A percentile compares a stretch with the other conserved stretches of the same genome.
These are phyloP conservation scores for Sakesphorus luctuosus DNA, from an alignment of 2,113 vertebrate species.

Conservation along the genomic window DNA sequence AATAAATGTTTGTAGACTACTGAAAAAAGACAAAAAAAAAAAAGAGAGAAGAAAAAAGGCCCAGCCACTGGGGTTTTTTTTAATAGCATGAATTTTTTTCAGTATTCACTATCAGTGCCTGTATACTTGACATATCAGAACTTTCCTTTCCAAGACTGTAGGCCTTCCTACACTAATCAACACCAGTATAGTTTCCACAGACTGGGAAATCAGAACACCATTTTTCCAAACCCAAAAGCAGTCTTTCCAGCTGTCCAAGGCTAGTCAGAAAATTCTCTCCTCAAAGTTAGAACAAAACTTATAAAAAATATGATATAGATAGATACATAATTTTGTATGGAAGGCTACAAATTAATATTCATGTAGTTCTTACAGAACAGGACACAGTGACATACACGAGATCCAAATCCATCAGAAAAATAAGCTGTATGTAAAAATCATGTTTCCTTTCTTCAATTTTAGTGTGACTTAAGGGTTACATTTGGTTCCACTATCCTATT, in stretches of 20 bases:
- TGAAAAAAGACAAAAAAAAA: not conserved
- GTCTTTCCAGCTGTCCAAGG: not conserved
- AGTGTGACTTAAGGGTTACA: not conserved
- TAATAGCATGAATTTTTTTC: not conserved
- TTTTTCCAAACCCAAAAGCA: not conserved
- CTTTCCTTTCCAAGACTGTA: not conserved
- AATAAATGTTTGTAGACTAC: conserved; percentile 18
- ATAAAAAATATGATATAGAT: not conserved
- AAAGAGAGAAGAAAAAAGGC: not conserved
- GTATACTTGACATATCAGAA: not conserved
- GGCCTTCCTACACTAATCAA: not conserved
- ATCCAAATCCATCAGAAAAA: not conserved
- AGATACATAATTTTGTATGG: not conserved
- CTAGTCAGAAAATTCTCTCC: not conserved
- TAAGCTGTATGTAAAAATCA: not conserved
- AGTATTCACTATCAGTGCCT: not conserved
- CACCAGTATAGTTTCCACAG: not conserved
- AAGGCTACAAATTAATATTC: not conserved
- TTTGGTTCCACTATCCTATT: not conserved
- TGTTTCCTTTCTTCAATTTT: not conserved
- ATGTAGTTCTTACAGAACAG: not conserved
- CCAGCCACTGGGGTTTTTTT: not conserved
- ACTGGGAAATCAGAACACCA: not conserved
- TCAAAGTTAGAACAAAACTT: not conserved
- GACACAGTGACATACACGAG: not conserved